Evolutionary conservation across 2,888 invertebrate genomes (phyloP).

Genomic region (Periphyllus acericola): DNA sequence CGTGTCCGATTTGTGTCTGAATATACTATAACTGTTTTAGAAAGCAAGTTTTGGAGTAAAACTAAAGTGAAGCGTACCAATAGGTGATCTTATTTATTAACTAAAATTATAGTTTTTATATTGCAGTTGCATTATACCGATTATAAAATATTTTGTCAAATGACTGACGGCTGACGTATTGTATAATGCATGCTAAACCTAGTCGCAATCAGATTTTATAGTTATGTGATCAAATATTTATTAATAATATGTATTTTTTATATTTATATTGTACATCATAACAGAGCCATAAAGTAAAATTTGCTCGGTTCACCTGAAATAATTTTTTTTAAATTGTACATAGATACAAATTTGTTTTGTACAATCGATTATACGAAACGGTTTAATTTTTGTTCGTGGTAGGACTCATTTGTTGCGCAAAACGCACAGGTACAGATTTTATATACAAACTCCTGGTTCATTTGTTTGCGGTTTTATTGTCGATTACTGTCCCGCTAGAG

Average conservation of each 20-base stretch:
- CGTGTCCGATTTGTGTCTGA: no score
- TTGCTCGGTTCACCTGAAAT: background rate
- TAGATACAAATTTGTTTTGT: background rate
- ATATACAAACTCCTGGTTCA: background rate
- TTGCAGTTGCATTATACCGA: no score
- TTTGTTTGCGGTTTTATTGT: background rate
- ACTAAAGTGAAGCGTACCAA: no score
- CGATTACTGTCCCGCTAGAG: background rate
- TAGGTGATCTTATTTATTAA: no score
- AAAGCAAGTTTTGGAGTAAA: no score
- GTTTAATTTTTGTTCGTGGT: background rate
- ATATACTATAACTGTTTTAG: no score
- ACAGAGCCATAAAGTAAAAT: background rate
- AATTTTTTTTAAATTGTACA: background rate
- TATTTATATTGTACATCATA: background rate
- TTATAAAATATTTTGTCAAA: no score
- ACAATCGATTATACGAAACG: constrained; percentile 29
- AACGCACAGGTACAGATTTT: background rate
- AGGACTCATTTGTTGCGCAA: constrained; percentile 1
- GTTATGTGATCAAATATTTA: background rate
- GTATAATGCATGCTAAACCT: background rate
- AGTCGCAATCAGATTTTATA: background rate
- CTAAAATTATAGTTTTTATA: no score
- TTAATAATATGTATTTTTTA: background rate
- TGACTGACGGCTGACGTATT: background rate